Conservation (phyloP, 2,797 vertebrate species). For the Eutrigla gurnardus region DNA sequence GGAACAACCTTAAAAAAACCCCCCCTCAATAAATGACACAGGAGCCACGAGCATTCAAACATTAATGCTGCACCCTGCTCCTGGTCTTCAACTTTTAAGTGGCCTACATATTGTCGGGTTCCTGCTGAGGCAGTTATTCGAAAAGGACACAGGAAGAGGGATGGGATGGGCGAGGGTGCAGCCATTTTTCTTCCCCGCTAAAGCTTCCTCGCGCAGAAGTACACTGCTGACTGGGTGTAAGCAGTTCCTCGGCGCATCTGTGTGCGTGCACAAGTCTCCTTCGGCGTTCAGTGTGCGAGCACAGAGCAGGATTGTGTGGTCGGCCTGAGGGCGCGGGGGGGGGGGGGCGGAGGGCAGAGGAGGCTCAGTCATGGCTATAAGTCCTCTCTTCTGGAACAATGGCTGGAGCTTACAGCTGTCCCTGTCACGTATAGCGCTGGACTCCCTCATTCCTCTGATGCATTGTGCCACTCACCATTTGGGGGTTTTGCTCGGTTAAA, state of each 20-base stretch:
- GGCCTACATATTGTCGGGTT: slow-evolving; percentile 71
- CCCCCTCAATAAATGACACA: slow-evolving; percentile 40
- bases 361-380: slow-evolving; percentile 74
- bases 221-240: slow-evolving; percentile 73
- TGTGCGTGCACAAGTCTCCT: slow-evolving; percentile 13
- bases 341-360: slow-evolving; percentile 43
- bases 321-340: slow-evolving; percentile 25
- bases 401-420: slow-evolving; percentile 79
- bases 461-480: slow-evolving; percentile 62
- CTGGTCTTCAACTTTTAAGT: slow-evolving; percentile 40
- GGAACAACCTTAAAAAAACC: slow-evolving; percentile 47
- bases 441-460: slow-evolving; percentile 74
- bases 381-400: slow-evolving; percentile 82
- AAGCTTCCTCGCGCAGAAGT: slow-evolving; percentile 63
- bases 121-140: slow-evolving; percentile 78
- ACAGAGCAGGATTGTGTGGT: slow-evolving; percentile 67
- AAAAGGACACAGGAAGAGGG: slow-evolving; percentile 76
- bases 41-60: slow-evolving; percentile 31
- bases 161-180: slow-evolving; percentile 57
- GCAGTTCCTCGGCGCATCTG: slow-evolving; percentile 65
- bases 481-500: slow-evolving; percentile 52
- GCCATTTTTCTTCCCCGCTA: slow-evolving; percentile 75
- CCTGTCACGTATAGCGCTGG: slow-evolving; percentile 74
- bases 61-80: slow-evolving; percentile 24
- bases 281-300: slow-evolving; percentile 27